phyloP scores from a whole-genome alignment of 2,113 vertebrate genomes.

The Chlorocebus sabaeus region DNA sequence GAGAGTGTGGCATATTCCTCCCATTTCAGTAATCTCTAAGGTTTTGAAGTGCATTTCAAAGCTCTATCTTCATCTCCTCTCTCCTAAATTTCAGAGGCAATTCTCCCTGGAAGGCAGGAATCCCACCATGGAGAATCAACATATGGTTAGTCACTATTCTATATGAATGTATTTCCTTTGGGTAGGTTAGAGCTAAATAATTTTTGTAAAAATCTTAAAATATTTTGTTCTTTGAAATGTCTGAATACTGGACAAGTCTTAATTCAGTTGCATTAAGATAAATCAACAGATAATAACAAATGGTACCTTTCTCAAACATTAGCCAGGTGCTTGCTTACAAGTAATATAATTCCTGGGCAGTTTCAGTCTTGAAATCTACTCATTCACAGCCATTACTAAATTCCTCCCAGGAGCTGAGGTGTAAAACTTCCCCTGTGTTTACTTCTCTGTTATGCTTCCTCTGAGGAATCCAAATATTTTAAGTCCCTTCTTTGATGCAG shows the following conservation, averaged over 20 bases:
- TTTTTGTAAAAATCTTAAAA: background rate
- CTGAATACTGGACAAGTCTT: background rate
- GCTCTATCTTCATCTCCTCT: background rate
- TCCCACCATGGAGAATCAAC: accelerated
- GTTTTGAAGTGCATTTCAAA: background rate
- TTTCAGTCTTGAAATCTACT: background rate
- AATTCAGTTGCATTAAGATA: background rate
- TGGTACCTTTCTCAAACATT: background rate
- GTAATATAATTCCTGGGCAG: background rate
- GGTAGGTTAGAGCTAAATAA: background rate
- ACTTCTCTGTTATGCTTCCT: constrained; percentile 7
- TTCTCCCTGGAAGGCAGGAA: background rate
- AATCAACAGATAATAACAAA: background rate
- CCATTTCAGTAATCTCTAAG: background rate
- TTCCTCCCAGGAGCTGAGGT: background rate
- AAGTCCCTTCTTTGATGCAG: constrained; percentile 4
- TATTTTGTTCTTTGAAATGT: background rate
- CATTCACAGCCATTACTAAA: background rate
- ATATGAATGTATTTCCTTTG: no score
- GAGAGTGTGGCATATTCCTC: background rate
- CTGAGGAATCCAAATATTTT: background rate
- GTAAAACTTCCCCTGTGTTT: constrained; percentile 14
- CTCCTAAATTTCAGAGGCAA: background rate
- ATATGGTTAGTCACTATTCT: background rate
- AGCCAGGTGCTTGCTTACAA: background rate